Evolutionary conservation across 2,888 invertebrate genomes (phyloP).

Genomic region (Shargacucullia verbasci): DNA sequence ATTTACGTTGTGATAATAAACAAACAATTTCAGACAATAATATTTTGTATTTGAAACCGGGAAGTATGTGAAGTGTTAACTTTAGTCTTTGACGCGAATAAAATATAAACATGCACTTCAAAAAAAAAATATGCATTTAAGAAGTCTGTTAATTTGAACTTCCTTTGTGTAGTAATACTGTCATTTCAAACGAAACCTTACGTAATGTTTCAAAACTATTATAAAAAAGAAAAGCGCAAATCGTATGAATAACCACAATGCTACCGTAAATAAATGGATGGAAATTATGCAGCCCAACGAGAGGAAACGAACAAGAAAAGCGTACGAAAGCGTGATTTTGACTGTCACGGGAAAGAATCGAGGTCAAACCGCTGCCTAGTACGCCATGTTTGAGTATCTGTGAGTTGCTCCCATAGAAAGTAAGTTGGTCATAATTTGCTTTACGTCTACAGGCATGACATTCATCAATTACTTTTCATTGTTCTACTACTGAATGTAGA

Average conservation of each 20-base stretch:
- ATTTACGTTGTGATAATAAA: no score
- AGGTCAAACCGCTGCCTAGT: slow-evolving; percentile 40
- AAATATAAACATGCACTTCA: no score
- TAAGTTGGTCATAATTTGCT: not conserved
- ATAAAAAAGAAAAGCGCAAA: slow-evolving; percentile 67
- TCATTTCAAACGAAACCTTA: slow-evolving; percentile 11
- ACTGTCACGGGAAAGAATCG: slow-evolving; percentile 45
- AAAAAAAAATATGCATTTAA: not conserved
- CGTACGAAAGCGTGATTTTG: slow-evolving; percentile 66
- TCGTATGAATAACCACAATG: slow-evolving; percentile 70
- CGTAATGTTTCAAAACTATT: slow-evolving; percentile 39
- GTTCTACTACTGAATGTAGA: no score
- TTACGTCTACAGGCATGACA: slow-evolving; percentile 1
- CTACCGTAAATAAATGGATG: slow-evolving; percentile 80
- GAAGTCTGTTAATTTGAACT: slow-evolving; percentile 12
- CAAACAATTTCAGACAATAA: no score
- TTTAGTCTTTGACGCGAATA: no score
- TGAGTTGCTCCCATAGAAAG: not conserved
- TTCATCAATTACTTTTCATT: slow-evolving; percentile 12
- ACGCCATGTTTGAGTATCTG: slow-evolving; percentile 4
- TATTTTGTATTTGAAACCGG: no score
- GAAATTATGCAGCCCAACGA: slow-evolving; percentile 71
- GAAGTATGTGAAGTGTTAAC: no score
- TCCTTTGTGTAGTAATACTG: slow-evolving; percentile 12
- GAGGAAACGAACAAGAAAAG: slow-evolving; percentile 67